Base-by-base conservation (phyloP, 2,797 vertebrate genomes). In the Bufotes viridis region DNA sequence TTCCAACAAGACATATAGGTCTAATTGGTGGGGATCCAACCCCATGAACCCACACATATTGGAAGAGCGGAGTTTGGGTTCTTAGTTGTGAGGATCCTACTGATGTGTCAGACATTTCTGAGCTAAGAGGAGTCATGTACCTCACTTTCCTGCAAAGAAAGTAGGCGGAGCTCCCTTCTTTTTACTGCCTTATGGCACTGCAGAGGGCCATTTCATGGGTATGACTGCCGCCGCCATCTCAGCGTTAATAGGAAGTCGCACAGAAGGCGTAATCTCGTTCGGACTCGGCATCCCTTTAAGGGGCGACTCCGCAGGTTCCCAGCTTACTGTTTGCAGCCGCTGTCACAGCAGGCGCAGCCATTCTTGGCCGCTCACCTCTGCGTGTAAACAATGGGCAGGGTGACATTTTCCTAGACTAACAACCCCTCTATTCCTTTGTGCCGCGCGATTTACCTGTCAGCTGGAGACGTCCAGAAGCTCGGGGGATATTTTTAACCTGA, bases 401-500 rank as follows among this genome's bases (percentile, higher is more conserved):
- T 58, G 67, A 58, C 82, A 55, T 34, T 82, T 82, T 60, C 51
- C 42, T 34, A 72, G 55, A 42, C 18, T 80, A 29, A 61, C 26
- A 61, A 49, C 17, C 17, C 17, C 58, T 42, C 58, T 12, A 17
- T 53, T 76, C 49, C 74, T 22, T 49, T 85, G 75, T 34, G 22
- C 58, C 58, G 34, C 49, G 18, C 22, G 22, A 53, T 42, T 53
- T 53, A 61, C 69, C 58, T 51, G 83, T 75, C 72, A 14, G 49
- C 24, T 8, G 12, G n/a, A 61, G 82, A 20, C 58, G n/a, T 34
- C 58, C 53, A 29, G 53, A 15, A 14, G 53, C 70, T 72, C 6
- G 17, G n/a, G 60, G 10, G 53, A 65, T 67, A 78, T 85, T 85
- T 67, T 84, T 75, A 34, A 84, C 57, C 57, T 60, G 55, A 24